Conservation (phyloP, 2,113 vertebrate genomes). For the Puma concolor region DNA sequence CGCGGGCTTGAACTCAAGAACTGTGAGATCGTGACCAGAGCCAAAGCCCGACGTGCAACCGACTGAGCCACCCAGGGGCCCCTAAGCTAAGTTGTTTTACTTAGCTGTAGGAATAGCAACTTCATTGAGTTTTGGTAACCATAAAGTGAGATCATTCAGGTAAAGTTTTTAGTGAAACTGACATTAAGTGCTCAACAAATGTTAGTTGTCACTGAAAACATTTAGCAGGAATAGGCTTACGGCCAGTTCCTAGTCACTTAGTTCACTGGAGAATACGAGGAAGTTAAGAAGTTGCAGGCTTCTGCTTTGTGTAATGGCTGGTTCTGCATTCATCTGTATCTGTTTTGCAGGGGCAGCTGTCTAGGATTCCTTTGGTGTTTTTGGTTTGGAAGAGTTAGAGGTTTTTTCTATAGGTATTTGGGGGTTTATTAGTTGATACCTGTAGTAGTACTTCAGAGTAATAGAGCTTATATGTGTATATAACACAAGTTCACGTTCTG, state of each 20-base stretch:
- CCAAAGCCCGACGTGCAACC: too few relatives aligned
- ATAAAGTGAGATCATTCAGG: not conserved
- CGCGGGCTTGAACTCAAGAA: too few relatives aligned
- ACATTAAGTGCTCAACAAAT: not conserved
- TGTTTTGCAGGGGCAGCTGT: not conserved
- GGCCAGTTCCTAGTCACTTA: not conserved
- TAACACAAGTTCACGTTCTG: not conserved
- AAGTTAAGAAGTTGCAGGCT: not conserved
- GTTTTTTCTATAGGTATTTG: not conserved
- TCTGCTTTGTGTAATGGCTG: not conserved
- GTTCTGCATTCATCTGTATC: not conserved
- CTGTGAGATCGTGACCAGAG: too few relatives aligned
- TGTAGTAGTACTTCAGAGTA: not conserved
- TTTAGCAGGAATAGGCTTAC: not conserved
- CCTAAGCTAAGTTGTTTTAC: not conserved
- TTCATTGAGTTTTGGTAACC: constrained; percentile 20
- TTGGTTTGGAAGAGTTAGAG: not conserved
- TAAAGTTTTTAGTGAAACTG: not conserved
- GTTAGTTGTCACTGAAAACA: constrained; percentile 2
- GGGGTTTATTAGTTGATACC: not conserved
- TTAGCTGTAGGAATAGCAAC: not conserved
- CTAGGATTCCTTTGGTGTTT: not conserved
- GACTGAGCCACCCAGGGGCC: too few relatives aligned
- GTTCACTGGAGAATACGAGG: not conserved
- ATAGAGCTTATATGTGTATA: not conserved